Conservation (phyloP, 2,888 invertebrate genomes). For the Odontomyia ornata region DNA sequence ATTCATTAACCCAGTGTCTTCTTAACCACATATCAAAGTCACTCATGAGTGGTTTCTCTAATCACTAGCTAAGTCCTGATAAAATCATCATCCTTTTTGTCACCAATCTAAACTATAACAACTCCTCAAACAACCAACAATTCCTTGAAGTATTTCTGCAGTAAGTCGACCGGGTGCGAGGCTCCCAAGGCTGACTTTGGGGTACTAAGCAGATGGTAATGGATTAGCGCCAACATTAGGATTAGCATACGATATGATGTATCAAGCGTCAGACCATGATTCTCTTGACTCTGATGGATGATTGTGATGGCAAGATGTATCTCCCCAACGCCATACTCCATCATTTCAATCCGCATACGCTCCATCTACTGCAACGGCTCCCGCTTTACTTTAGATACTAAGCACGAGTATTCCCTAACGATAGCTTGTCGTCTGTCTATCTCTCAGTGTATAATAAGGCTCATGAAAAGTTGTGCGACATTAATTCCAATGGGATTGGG, state of each 20-base stretch:
- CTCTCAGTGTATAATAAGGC: constrained; percentile 25
- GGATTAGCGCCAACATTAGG: constrained; percentile 41
- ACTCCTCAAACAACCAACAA: neutral
- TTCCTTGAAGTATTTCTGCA: neutral
- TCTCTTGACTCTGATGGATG: constrained; percentile 34
- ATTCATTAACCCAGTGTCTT: neutral
- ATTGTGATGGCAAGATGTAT: constrained; percentile 28
- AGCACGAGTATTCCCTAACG: neutral
- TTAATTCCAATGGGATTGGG: constrained; percentile 44
- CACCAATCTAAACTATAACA: neutral
- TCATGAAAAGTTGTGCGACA: constrained; percentile 39
- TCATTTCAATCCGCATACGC: neutral
- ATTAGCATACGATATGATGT: constrained; percentile 42
- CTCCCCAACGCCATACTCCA: neutral
- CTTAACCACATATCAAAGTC: constrained; percentile 36
- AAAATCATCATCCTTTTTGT: constrained; percentile 22
- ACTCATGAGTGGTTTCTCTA: constrained; percentile 39
- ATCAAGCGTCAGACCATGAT: constrained; percentile 25
- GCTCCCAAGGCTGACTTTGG: neutral
- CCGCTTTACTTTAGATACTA: neutral
- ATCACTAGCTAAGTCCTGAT: constrained; percentile 23
- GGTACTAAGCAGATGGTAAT: constrained; percentile 40
- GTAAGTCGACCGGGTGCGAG: neutral
- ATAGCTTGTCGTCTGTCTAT: neutral
- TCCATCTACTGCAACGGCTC: neutral